Evolutionary conservation across 2,113 vertebrate genomes (phyloP), one percentile per base, ranked within the genome.

Genomic region (Hiodon alosoides): DNA sequence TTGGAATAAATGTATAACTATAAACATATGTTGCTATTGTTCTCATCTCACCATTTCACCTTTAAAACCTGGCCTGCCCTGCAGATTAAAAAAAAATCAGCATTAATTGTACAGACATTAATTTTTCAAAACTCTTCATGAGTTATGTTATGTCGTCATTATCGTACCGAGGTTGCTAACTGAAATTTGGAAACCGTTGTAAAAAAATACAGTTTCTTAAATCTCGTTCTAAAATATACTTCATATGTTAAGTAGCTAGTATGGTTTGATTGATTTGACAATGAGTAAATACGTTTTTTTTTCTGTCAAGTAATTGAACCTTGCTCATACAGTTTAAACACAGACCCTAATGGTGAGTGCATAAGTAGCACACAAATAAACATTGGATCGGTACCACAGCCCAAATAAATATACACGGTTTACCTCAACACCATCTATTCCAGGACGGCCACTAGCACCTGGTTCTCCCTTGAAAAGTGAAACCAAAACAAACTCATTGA

Each of bases 41-140:
- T 31, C 31, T 31, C 31, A 80, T 72, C 88, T 86, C 83, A 94
- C 94, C 93, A 95, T 94, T 70, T 89, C 90, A 75, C 95, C 95
- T 67, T 93, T 94, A 78, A 90, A 93, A 9, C 94, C 94, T 74
- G 89, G 80, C 79, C 57, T 74, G 62, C 94, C 94, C 94, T 96
- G 81, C 69, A 83, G 83, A 4, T 51, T 80, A 85, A 79, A 75
- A 31, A 66, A 0, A 70, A 58, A 68, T 47, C 65, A 66, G 50
- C 54, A 76, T 3, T 51, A 51, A 61, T 9, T 64, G 7, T 71
- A 16, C 31, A 65, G 58, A 67, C 67, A 46, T 17, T 13, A 0
- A 0, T 57, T 5, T 31, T 31, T 31, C 31, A 31, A 31, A 31
- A 31, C 31, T 31, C 31, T 31, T 31, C 31, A 31, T 31, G 31